Base-by-base conservation (phyloP, 2,113 vertebrate species). In the Spheniscus mendiculus region DNA sequence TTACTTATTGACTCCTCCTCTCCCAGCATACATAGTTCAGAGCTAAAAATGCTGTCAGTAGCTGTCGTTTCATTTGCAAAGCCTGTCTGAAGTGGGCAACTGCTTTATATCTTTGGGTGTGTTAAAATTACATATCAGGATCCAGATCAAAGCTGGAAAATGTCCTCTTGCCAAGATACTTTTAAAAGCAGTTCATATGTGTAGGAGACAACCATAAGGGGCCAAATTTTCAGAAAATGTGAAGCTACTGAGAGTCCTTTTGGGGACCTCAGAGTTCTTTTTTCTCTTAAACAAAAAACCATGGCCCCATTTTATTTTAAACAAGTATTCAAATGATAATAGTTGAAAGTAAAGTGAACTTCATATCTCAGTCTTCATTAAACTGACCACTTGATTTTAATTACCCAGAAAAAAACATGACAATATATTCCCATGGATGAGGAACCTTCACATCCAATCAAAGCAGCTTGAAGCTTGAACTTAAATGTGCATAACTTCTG, bases 321-420 rank as follows among this genome's bases (percentile, higher is more conserved):
- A 82, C 9, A 55, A 63, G 11, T 67, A 53, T 84, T 71, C 40
- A 80, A 72, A 80, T 87, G 52, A 89, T 22, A 76, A 50, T 6
- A 66, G 11, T 34, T 87, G 36, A 78, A 95, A 95, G 36, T 63
- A 84, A 89, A 93, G 23, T 30, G 16, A 89, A 27, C 2, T 4
- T 9, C 9, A 1, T 82, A 61, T 79, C 77, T 95, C 62, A 63
- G 36, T 69, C 15, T 8, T 83, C 78, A 83, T 90, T 96, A 73
- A 87, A 95, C 49, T 87, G 95, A 89, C 83, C 91, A 69, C 81
- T 93, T 73, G 27, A 85, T 95, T 96, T 90, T 94, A 94, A 95
- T 95, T 87, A 85, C 36, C 12, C 52, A 36, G 10, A 25, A 87
- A 95, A 95, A 95, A 95, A 38, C 44, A 76, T 12, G n/a, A 38